These are phyloP conservation scores for Botia kubotai DNA, from an alignment of 2,797 vertebrate species.

Conservation along the genomic window DNA sequence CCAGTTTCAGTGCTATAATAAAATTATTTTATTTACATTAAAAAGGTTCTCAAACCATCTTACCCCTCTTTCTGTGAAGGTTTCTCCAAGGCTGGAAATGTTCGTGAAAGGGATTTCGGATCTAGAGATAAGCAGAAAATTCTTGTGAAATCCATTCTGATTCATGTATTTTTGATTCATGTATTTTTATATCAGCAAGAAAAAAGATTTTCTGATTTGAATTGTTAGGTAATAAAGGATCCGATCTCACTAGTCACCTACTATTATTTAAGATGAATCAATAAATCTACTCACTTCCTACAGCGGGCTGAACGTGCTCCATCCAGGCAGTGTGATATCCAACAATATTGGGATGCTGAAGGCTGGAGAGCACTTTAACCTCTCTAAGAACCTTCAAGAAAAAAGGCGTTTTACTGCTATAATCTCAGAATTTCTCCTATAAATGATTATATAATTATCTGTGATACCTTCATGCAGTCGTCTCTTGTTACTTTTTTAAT, in stretches of 20 bases:
- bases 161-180: background rate
- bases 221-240: background rate
- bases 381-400: slow-evolving; percentile 89
- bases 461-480: slow-evolving; percentile 92
- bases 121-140: slow-evolving; percentile 61
- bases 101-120: slow-evolving; percentile 61
- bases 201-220: background rate
- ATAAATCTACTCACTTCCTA: slow-evolving; percentile 63
- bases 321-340: slow-evolving; percentile 99
- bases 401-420: too few relatives aligned
- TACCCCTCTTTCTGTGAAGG: slow-evolving; percentile 69
- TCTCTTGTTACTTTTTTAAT: slow-evolving; percentile 91
- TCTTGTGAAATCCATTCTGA: too few relatives aligned
- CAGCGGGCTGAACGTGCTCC: slow-evolving; percentile 87
- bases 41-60: too few relatives aligned
- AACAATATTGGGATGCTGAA: slow-evolving; percentile 91
- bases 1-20: too few relatives aligned
- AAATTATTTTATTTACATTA: too few relatives aligned
- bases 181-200: background rate
- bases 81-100: slow-evolving; percentile 79
- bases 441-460: too few relatives aligned
- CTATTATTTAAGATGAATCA: background rate
- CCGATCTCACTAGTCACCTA: background rate
- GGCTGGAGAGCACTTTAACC: slow-evolving; percentile 93
- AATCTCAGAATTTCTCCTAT: too few relatives aligned